These are phyloP conservation scores for Hydractinia symbiolongicarpus DNA, from an alignment of 30 jellyfish, hydroid and myxozoan genomes.

Conservation along the genomic window DNA sequence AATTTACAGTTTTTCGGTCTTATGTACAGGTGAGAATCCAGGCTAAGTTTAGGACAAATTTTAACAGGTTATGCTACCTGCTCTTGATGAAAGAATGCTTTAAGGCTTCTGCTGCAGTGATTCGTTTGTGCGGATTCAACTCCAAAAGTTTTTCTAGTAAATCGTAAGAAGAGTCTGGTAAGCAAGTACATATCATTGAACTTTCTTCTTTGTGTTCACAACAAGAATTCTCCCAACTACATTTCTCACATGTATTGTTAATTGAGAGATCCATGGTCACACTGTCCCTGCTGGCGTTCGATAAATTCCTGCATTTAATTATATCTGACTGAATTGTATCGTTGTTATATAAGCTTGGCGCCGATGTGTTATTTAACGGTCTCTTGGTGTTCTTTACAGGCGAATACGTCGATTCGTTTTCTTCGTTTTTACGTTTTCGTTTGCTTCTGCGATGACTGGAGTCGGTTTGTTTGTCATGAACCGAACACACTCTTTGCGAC, in stretches of 20 bases:
- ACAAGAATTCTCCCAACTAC: not conserved
- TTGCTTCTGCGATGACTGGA: not conserved
- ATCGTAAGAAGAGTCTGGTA: conserved; percentile 81
- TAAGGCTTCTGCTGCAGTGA: conserved; percentile 85
- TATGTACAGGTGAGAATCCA: no score
- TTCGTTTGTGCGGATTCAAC: conserved; percentile 71
- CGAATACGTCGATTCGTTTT: not conserved
- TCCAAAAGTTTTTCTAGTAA: conserved; percentile 59
- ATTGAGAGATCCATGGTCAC: conserved; percentile 14
- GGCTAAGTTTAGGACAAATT: no score
- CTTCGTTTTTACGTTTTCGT: conserved; percentile 13
- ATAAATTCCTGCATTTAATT: not conserved
- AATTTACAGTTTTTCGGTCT: no score
- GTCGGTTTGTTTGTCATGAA: conserved; percentile 30
- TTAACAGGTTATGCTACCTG: no score
- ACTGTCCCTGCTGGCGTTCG: not conserved
- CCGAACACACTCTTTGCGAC: conserved; percentile 50
- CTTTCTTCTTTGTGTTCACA: conserved; percentile 23
- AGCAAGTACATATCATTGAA: conserved; percentile 35
- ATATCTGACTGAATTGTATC: not conserved
- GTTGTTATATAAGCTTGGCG: not conserved
- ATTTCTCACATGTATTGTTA: conserved; percentile 14
- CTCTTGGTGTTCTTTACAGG: not conserved
- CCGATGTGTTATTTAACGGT: conserved; percentile 25
- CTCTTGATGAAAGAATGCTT: conserved; percentile 53